Conservation (phyloP, 2,797 vertebrate species). For the Sebastolobus alascanus region DNA sequence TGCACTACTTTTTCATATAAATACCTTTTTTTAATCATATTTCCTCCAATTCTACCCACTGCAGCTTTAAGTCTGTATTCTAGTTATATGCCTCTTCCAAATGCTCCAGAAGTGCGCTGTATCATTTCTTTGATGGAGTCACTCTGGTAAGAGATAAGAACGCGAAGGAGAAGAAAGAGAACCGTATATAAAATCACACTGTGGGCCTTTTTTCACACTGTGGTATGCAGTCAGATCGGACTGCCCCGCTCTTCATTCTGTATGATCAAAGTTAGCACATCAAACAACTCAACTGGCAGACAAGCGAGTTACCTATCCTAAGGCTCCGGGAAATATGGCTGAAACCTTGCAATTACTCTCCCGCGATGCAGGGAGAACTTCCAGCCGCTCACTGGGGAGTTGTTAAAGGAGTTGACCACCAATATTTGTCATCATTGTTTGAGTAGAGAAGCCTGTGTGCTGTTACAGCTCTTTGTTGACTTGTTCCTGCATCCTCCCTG, state of each 20-base stretch:
- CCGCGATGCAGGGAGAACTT: conserved; percentile 44
- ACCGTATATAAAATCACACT: conserved; percentile 27
- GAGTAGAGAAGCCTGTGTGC: conserved; percentile 28
- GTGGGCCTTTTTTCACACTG: conserved; percentile 30
- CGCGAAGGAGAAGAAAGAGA: conserved; percentile 1
- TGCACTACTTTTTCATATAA: too few relatives aligned
- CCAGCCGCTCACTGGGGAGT: conserved; percentile 21
- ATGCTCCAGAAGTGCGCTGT: conserved; percentile 1
- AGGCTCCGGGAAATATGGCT: conserved; percentile 61
- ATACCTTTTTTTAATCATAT: too few relatives aligned
- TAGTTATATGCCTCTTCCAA: conserved; percentile 17
- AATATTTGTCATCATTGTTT: conserved; percentile 58
- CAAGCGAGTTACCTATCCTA: conserved; percentile 61
- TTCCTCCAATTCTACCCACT: too few relatives aligned
- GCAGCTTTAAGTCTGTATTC: conserved; percentile 13
- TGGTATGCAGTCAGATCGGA: conserved; percentile 41
- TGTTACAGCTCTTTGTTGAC: conserved; percentile 51
- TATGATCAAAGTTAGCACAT: conserved; percentile 77
- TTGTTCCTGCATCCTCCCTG: conserved; percentile 52
- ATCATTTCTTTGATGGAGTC: conserved; percentile 25
- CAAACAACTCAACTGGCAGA: conserved; percentile 68
- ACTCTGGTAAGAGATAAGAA: conserved; percentile 4
- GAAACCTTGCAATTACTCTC: conserved; percentile 59
- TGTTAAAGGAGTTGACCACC: conserved; percentile 45
- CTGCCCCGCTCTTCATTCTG: conserved; percentile 50